phyloP scores from a whole-genome alignment of 2,888 invertebrate genomes.

The Mythimna pallens region DNA sequence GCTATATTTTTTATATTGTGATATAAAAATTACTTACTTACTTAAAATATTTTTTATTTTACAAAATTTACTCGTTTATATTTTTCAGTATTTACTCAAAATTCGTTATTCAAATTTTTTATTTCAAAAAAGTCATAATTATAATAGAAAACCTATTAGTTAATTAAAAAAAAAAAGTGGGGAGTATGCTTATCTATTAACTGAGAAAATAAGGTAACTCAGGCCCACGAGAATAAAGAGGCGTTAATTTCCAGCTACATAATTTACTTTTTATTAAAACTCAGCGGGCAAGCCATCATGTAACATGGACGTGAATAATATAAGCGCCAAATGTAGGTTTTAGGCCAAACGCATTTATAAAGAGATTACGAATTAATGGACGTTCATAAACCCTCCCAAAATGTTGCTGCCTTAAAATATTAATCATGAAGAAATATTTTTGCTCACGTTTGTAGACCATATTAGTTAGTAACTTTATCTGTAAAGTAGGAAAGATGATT shows the following conservation, averaged over 20 bases:
- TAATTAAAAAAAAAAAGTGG: background rate
- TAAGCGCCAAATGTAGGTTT: constrained; percentile 18
- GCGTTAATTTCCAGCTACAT: constrained; percentile 13
- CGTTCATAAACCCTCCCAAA: background rate
- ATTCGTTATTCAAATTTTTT: background rate
- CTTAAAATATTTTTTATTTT: too few species aligned
- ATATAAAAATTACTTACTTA: too few species aligned
- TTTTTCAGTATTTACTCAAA: background rate
- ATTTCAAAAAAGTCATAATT: background rate
- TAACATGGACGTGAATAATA: constrained; percentile 42
- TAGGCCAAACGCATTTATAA: constrained; percentile 19
- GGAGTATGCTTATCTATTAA: background rate
- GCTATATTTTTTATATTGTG: too few species aligned
- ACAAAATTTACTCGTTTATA: background rate
- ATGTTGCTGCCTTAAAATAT: constrained; percentile 20
- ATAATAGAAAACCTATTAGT: background rate
- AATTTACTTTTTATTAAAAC: constrained; percentile 35
- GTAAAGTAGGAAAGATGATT: background rate
- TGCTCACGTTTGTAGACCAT: background rate
- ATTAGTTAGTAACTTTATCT: background rate
- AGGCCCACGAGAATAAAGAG: background rate
- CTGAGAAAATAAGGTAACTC: background rate
- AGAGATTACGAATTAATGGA: constrained; percentile 18
- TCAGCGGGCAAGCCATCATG: background rate
- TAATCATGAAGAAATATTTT: background rate